Percentiles rank a stretch among this genome's conserved stretches.
These are phyloP conservation scores for Argentina silus DNA, from an alignment of 2,797 vertebrate genomes.

Conservation along the genomic window DNA sequence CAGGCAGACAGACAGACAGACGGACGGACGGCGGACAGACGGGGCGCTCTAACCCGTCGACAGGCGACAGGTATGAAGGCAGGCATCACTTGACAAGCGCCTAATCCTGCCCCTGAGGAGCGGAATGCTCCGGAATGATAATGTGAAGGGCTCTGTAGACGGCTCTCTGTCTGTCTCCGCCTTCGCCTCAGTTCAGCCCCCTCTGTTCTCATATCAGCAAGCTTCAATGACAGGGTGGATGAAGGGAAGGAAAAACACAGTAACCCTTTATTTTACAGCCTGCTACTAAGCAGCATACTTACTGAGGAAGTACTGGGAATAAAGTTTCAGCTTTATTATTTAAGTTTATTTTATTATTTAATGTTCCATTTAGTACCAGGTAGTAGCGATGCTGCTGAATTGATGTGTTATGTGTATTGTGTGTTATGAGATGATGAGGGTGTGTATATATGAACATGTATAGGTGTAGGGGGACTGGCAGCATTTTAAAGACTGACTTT, in stretches of 20 bases:
- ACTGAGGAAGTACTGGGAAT: too few relatives aligned
- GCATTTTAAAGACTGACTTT: too few relatives aligned
- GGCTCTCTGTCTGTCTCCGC: too few relatives aligned
- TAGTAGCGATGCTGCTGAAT: not conserved
- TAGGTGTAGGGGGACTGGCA: not conserved
- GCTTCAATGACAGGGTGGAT: too few relatives aligned
- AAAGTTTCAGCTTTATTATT: too few relatives aligned
- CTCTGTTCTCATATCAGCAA: too few relatives aligned
- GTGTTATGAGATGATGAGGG: not conserved
- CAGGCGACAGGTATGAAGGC: slow-evolving; percentile 22
- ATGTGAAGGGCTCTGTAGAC: not conserved
- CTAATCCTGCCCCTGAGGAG: slow-evolving; percentile 19
- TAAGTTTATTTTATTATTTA: too few relatives aligned
- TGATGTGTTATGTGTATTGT: not conserved
- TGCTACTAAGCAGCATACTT: too few relatives aligned
- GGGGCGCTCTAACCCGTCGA: not conserved
- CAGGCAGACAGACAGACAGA: not conserved
- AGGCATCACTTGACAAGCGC: slow-evolving; percentile 16
- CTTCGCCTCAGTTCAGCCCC: too few relatives aligned
- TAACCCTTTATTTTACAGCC: too few relatives aligned
- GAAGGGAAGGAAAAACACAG: too few relatives aligned
- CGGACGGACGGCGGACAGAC: not conserved
- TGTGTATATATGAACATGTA: not conserved
- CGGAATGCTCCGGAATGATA: slow-evolving; percentile 13
- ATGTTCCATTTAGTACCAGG: too few relatives aligned